Conservation (phyloP, 2,797 vertebrate genomes). For the Epinephelus coioides region DNA sequence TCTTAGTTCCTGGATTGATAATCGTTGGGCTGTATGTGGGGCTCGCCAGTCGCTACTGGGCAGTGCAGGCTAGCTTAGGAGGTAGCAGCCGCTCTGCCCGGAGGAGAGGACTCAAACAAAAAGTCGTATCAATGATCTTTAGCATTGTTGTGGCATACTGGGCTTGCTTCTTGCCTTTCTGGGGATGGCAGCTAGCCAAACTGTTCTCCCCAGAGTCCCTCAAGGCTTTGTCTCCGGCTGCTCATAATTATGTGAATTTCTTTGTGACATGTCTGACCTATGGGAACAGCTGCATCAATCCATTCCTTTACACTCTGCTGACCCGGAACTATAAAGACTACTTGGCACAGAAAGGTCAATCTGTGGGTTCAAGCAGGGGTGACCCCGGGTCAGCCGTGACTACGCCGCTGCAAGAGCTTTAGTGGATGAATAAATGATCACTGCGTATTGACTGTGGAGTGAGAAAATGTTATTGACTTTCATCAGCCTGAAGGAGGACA, state of each 20-base stretch:
- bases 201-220: conserved; percentile 83
- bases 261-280: conserved; percentile 92
- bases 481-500: not conserved
- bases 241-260: conserved; percentile 90
- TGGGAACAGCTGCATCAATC: conserved; percentile 91
- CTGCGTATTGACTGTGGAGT: not conserved
- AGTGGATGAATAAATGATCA: conserved; percentile 5
- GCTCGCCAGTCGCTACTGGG: conserved; percentile 81
- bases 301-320: conserved; percentile 90
- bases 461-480: not conserved
- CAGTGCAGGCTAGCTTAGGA: conserved; percentile 67
- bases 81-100: conserved; percentile 43
- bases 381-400: conserved; percentile 73
- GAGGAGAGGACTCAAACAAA: conserved; percentile 75
- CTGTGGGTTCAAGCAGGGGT: conserved; percentile 71
- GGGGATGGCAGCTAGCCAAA: conserved; percentile 90
- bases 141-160: conserved; percentile 88
- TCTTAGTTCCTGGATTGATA: conserved; percentile 84
- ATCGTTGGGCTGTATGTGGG: conserved; percentile 82
- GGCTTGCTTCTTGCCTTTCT: conserved; percentile 92
- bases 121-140: conserved; percentile 86
- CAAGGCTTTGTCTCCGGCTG: conserved; percentile 72
- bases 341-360: conserved; percentile 82
- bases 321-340: conserved; percentile 83
- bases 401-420: conserved; percentile 69